A percentile compares a stretch with the other conserved stretches of the same genome.
Evolutionary conservation across 2,888 invertebrate genomes (phyloP).

Genomic region (Lydus trimaculatus): DNA sequence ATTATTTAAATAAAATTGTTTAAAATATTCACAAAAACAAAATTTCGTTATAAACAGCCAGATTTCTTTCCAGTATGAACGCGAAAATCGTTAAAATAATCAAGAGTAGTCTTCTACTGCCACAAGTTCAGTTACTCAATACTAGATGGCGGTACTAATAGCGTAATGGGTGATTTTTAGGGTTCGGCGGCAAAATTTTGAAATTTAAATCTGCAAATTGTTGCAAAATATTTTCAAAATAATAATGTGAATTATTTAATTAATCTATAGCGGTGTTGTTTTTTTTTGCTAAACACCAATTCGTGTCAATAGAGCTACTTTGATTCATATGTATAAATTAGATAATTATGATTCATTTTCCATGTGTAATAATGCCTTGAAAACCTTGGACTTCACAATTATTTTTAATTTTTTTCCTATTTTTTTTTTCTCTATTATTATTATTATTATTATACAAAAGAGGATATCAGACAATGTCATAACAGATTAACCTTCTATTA

Average conservation of each 20-base stretch:
- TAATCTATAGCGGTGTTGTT: too few relatives aligned
- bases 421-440: conserved; percentile 1
- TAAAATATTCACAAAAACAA: too few relatives aligned
- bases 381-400: conserved; percentile 34
- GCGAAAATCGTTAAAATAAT: too few relatives aligned
- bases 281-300: not conserved
- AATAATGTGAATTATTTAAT: too few relatives aligned
- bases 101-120: not conserved
- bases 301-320: not conserved
- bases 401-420: conserved; percentile 25
- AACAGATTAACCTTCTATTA: conserved; percentile 34
- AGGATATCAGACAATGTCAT: conserved; percentile 33
- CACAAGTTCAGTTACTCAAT: not conserved
- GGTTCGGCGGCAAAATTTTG: not conserved
- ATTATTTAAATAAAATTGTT: too few relatives aligned
- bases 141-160: not conserved
- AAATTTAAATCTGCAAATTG: not conserved
- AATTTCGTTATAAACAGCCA: too few relatives aligned
- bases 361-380: conserved; percentile 16
- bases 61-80: too few relatives aligned
- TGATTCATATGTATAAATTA: not conserved
- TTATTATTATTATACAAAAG: conserved; percentile 23
- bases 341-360: conserved; percentile 18
- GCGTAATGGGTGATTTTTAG: too few relatives aligned
- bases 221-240: not conserved